Evolutionary conservation across 2,797 vertebrate species (phyloP), one percentile per base, ranked within the genome.

Genomic region (Enteromius fasciolatus): DNA sequence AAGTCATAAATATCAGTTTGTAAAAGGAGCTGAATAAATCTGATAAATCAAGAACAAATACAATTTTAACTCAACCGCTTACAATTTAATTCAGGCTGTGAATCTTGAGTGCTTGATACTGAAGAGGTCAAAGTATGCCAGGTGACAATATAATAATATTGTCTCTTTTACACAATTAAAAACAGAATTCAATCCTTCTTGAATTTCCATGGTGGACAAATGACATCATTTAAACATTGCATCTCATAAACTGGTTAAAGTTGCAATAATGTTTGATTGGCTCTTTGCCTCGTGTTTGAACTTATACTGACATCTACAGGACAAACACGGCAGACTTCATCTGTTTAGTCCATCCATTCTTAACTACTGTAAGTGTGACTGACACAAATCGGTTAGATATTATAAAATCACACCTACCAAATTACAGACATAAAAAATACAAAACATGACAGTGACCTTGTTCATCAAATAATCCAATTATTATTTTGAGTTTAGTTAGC

Each of bases 221-320:
- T 57, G 3, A 57, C 1, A 23, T 12, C 2, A 64, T 33, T 31
- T 18, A 17, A 9, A 18, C 17, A 64, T 8, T 20, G 15, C 7
- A 36, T 20, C 7, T 18, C 63, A 66, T 17, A 36, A 66, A 18
- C 15, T 64, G 17, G 33, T 66, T 10, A 10, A 36, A 66, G 31
- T 31, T 66, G 25, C 63, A 66, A 4, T 66, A 41, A 41, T 41
- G 3, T 36, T 66, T 28, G 12, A 28, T 14, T 28, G 28, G 25
- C 44, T 72, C 44, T 20, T 10, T 50, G n/a, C 44, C 25, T 44
- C 1, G 3, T 20, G 25, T 72, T 50, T 73, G 48, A 74, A 5
- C 28, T 72, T 54, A 36, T 54, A 54, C 48, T 74, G 72, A 74
- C 72, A 74, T 31, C 48, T 74, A 74, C 28, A 36, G 28, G 48